A percentile compares a stretch with the other conserved stretches of the same genome.
phyloP scores from a whole-genome alignment of 2,113 vertebrate genomes.

The Rana temporaria region DNA sequence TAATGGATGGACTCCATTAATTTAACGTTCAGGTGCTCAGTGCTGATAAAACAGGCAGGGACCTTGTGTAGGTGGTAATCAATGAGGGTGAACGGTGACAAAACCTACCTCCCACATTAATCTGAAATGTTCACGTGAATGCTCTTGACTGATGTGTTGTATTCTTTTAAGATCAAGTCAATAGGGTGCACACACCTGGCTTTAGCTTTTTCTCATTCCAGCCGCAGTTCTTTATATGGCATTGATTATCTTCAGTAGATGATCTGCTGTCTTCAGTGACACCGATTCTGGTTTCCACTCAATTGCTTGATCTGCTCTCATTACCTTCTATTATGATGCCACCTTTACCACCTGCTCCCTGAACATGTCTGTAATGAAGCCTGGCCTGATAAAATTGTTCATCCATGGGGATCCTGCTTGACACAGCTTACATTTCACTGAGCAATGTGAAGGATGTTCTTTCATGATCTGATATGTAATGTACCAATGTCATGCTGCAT shows the following conservation, averaged over 20 bases:
- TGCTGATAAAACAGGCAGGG: too few species aligned
- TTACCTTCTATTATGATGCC: constrained; percentile 26
- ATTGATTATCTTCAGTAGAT: constrained; percentile 40
- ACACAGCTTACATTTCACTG: constrained; percentile 28
- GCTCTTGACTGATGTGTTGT: not conserved
- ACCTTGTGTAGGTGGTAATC: not conserved
- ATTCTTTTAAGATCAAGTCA: not conserved
- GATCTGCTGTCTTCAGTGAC: constrained; percentile 29
- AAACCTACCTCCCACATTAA: not conserved
- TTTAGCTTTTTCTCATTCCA: not conserved
- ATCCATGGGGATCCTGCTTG: constrained; percentile 33
- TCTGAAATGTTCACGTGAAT: not conserved
- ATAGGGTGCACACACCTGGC: not conserved
- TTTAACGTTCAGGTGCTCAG: too few species aligned
- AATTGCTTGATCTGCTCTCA: constrained; percentile 40
- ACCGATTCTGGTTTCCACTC: constrained; percentile 5
- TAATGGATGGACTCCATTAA: too few species aligned
- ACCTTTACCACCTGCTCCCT: constrained; percentile 36
- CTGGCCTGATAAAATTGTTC: constrained; percentile 32
- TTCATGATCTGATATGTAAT: constrained; percentile 14
- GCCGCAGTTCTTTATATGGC: constrained; percentile 3
- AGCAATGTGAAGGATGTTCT: constrained; percentile 26
- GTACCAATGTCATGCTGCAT: not conserved
- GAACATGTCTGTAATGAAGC: constrained; percentile 28
- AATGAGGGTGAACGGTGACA: not conserved